Percentiles rank a stretch among this genome's conserved stretches.
Conservation (phyloP, 2,797 vertebrate species). For the Botia almorhae region DNA sequence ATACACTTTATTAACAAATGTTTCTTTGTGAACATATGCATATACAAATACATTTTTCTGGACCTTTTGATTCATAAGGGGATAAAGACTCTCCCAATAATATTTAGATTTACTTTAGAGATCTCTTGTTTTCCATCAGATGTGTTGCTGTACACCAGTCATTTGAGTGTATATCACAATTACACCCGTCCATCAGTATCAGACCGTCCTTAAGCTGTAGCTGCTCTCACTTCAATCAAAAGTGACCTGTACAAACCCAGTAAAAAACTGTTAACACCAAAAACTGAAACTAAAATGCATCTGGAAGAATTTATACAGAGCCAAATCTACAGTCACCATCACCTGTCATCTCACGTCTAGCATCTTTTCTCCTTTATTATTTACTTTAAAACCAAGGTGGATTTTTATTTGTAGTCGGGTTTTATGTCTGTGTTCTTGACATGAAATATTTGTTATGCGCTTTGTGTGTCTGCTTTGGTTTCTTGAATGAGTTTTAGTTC, state of each 20-base stretch:
- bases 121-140: neutral
- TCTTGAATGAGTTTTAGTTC: slow-evolving; percentile 68
- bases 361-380: slow-evolving; percentile 42
- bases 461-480: slow-evolving; percentile 64
- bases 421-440: slow-evolving; percentile 30
- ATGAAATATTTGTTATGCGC: slow-evolving; percentile 58
- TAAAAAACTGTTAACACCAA: slow-evolving; percentile 10
- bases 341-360: slow-evolving; percentile 45
- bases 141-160: neutral
- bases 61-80: neutral
- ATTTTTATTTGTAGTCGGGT: slow-evolving; percentile 45
- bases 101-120: neutral
- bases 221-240: slow-evolving; percentile 4
- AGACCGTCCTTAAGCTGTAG: neutral
- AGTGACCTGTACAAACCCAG: neutral
- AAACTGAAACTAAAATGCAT: slow-evolving; percentile 6
- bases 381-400: slow-evolving; percentile 46
- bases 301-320: slow-evolving; percentile 4
- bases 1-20: slow-evolving; percentile 13
- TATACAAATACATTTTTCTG: neutral
- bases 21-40: slow-evolving; percentile 15
- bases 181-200: neutral
- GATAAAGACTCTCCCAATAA: neutral
- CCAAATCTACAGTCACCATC: slow-evolving; percentile 1
- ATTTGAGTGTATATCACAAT: neutral